phyloP scores from a whole-genome alignment of 1,140 invertebrate genomes.

The Heliconius hewitsoni region DNA sequence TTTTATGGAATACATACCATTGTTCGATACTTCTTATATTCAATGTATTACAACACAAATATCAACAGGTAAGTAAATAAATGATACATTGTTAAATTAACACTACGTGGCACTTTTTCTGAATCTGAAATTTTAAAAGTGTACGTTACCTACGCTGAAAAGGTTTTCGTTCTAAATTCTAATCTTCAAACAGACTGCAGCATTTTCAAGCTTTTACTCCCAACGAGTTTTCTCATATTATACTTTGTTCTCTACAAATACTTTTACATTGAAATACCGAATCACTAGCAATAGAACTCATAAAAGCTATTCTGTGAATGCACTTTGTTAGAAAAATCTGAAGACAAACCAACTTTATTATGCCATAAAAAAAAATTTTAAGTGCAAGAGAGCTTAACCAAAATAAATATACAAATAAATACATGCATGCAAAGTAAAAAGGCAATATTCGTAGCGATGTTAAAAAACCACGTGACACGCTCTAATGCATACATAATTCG shows the following conservation, averaged over 20 bases:
- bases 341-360: neutral
- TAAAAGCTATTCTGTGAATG: neutral
- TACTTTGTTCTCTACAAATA: conserved; percentile 1
- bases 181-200: conserved; percentile 10
- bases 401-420: neutral
- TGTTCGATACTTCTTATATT: too few relatives aligned
- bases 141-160: neutral
- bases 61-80: neutral
- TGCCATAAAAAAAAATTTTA: too few relatives aligned
- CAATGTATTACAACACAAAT: neutral
- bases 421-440: neutral
- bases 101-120: neutral
- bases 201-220: conserved; percentile 1
- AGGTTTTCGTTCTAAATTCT: conserved; percentile 9
- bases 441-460: neutral
- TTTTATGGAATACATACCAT: neutral
- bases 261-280: conserved; percentile 1
- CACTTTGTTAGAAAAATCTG: neutral
- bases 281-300: neutral
- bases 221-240: conserved; percentile 9
- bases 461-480: neutral
- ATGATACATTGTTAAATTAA: neutral
- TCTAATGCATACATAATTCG: neutral
- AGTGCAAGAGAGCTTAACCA: too few relatives aligned
- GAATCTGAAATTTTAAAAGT: neutral